These are phyloP conservation scores for Craniophora ligustri DNA, from an alignment of 2,888 invertebrate genomes.

Conservation along the genomic window DNA sequence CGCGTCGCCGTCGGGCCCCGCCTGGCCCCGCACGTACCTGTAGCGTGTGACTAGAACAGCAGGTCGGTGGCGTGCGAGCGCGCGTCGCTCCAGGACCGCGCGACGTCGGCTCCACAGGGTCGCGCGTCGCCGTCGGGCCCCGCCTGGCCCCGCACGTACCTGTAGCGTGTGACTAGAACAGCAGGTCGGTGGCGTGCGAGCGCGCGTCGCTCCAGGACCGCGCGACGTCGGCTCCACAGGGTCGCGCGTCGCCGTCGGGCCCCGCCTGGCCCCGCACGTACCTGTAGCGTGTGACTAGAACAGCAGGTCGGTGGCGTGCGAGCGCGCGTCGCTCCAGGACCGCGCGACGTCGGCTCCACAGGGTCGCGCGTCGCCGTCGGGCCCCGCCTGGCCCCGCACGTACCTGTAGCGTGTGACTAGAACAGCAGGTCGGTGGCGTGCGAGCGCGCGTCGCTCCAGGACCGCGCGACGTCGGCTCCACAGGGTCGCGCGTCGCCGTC, in stretches of 20 bases:
- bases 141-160: not conserved
- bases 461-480: too few relatives aligned
- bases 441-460: too few relatives aligned
- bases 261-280: not conserved
- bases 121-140: not conserved
- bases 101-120: constrained; percentile 26
- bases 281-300: constrained; percentile 11
- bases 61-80: constrained; percentile 75
- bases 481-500: too few relatives aligned
- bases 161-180: constrained; percentile 22
- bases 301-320: constrained; percentile 1
- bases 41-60: constrained; percentile 68
- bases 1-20: too few relatives aligned
- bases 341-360: too few relatives aligned
- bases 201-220: not conserved
- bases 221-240: not conserved
- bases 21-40: not conserved
- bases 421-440: constrained; percentile 1
- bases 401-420: constrained; percentile 2
- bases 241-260: not conserved
- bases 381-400: too few relatives aligned
- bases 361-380: too few relatives aligned
- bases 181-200: not conserved
- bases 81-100: constrained; percentile 76
- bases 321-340: constrained; percentile 1